Evolutionary conservation across 1,140 invertebrate species (phyloP), one percentile per base, ranked within the genome.

Genomic region (Manduca sexta): DNA sequence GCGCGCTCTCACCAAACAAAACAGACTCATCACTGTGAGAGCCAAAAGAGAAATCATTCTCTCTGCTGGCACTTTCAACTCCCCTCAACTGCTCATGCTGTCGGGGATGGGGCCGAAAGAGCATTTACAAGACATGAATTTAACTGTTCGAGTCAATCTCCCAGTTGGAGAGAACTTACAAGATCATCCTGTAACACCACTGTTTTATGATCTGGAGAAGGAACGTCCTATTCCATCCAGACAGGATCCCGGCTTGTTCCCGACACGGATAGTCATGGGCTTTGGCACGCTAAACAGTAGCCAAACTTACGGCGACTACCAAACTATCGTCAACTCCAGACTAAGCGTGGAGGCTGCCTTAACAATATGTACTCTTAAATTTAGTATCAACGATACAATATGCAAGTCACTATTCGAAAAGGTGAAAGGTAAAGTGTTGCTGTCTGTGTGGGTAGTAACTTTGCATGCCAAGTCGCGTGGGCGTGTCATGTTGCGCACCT

Each of bases 121-220:
- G 5, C 86, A 92, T 60, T 67, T 64, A 42, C 82, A 86, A 39
- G 73, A 89, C 6, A 67, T 90, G 0, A 87, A 88, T 0, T 89
- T 93, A 1, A 75, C 77, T 0, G 83, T 92, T 0, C 65, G 88
- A 6, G 82, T 88, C 14, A 86, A 93, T 63, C 71, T 93, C 13
- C 90, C 89, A 17, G 93, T 94, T 5, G 93, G 93, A 0, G 75
- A 88, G 44, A 93, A 93, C 67, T 66, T 93, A 2, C 91, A 57
- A 48, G 44, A 93, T 64, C 91, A 92, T 64, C 93, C 18, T 90
- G 94, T 61, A 86, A 91, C 65, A 88, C 90, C 21, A 80, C 92
- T 31, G 90, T 89, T 48, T 90, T 0, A 92, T 89, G 0, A 50
- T 92, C 49, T 40, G 14, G 51, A 53, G 10, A 45, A 21, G 94